These are phyloP conservation scores for Drosophila ogumai DNA, from an alignment of 1,140 invertebrate genomes.

Conservation along the genomic window DNA sequence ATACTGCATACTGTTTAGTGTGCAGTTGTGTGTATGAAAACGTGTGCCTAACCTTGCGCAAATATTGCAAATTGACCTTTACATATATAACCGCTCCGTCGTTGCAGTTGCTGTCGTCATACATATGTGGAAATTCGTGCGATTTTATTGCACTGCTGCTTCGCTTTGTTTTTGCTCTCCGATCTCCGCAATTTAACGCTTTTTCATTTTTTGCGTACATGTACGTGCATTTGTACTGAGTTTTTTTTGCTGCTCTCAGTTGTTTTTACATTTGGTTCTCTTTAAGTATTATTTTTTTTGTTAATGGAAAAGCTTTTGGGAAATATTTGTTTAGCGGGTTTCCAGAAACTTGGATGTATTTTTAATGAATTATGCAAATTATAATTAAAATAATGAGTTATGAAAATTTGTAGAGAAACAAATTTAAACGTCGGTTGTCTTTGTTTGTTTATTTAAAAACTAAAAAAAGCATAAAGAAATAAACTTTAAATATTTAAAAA, in stretches of 20 bases:
- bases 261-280: constrained; percentile 9
- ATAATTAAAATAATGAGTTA: neutral
- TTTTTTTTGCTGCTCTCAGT: constrained; percentile 17
- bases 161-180: constrained; percentile 28
- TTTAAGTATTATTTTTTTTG: constrained; percentile 11
- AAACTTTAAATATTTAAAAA: too few species aligned
- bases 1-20: neutral
- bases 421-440: neutral
- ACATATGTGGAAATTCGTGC: constrained; percentile 66
- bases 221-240: constrained; percentile 26
- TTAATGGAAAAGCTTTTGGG: neutral
- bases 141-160: constrained; percentile 42
- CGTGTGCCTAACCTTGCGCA: constrained; percentile 73
- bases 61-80: constrained; percentile 81
- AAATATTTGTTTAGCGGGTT: neutral
- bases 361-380: neutral
- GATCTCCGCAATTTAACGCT: constrained; percentile 50
- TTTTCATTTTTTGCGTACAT: constrained; percentile 38
- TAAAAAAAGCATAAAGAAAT: too few species aligned
- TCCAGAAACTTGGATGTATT: neutral
- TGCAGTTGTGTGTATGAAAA: neutral
- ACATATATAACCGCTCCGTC: constrained; percentile 67
- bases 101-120: constrained; percentile 36
- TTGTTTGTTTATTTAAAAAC: too few species aligned
- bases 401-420: neutral